Base-by-base conservation (phyloP, 1,140 invertebrate genomes). In the Antheraea mylitta region DNA sequence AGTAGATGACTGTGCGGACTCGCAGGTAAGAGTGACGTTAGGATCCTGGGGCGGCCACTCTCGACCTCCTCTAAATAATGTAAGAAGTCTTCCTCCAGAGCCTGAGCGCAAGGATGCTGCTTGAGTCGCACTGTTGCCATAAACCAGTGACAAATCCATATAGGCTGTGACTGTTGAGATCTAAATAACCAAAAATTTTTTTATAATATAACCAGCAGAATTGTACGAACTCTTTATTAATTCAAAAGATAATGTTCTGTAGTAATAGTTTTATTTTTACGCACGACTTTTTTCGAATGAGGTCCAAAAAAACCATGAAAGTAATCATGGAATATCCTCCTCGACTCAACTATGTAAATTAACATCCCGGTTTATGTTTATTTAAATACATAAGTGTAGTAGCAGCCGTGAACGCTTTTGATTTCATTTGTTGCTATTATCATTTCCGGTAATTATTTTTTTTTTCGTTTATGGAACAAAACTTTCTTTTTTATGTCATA, bases 71-170 rank as follows among this genome's bases (percentile, higher is more conserved):
- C 95, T 92, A 10, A 94, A 75, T 45, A 95, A 94, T 37, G 93
- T 95, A 37, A 90, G 92, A 75, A 96, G 88, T 53, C 94, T 93
- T 1, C 96, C 96, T 9, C 95, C 95, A 16, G 92, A 82, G 68
- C 93, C 93, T 19, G 95, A 93, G 9, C 97, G 92, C 11, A 97
- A 89, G 36, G 93, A 92, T 19, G 89, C 87, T n/a, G 95, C 95
- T 69, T 95, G 93, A 61, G 94, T 79, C 10, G 94, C 92, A 18
- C 88, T 95, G 42, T 96, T 96, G 3, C 97, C 98, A 79, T 99
- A 98, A 9, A 98, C 95, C 58, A 96, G 89, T 0, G 97, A 98
- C 11, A 96, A 93, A 82, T 99, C 98, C 92, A 98, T 91, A 79
- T 94, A 98, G 3, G 96, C 94, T 10, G 97, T 98, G 0, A 98